These are phyloP conservation scores for Meghimatium bilineatum DNA, from an alignment of 2,888 invertebrate species.

Conservation along the genomic window DNA sequence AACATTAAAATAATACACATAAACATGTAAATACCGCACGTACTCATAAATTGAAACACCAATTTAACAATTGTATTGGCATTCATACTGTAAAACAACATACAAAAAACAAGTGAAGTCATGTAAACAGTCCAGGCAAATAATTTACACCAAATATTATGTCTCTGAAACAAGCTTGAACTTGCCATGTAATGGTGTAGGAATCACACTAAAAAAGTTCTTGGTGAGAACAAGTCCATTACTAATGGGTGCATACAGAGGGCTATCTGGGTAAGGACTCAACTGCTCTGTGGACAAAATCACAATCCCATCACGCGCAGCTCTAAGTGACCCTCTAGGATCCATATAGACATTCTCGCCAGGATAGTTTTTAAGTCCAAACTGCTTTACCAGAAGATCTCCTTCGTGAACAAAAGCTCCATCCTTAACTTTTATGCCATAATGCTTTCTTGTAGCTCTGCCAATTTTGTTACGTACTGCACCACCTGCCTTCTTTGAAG, in stretches of 20 bases:
- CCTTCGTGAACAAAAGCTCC: slow-evolving; percentile 74
- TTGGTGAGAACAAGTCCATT: slow-evolving; percentile 83
- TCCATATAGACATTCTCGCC: slow-evolving; percentile 74
- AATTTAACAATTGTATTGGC: no score
- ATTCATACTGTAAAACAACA: no score
- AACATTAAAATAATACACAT: no score
- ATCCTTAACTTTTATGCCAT: slow-evolving; percentile 68
- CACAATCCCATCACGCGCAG: slow-evolving; percentile 87
- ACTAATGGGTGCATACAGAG: slow-evolving; percentile 84
- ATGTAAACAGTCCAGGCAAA: no score
- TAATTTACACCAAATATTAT: background rate
- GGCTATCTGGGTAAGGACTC: slow-evolving; percentile 87
- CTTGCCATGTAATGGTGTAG: slow-evolving; percentile 85
- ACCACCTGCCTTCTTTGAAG: slow-evolving; percentile 65
- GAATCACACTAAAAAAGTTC: slow-evolving; percentile 90
- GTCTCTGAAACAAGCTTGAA: slow-evolving; percentile 83
- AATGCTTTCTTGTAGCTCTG: slow-evolving; percentile 60
- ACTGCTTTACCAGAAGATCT: slow-evolving; percentile 70
- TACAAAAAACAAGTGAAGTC: no score
- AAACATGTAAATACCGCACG: no score
- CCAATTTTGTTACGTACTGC: slow-evolving; percentile 61
- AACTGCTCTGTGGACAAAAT: slow-evolving; percentile 88
- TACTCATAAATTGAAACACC: no score
- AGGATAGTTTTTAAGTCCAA: slow-evolving; percentile 72
- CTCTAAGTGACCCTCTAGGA: slow-evolving; percentile 86